Evolutionary conservation across 2,888 invertebrate species (phyloP).

Genomic region (Ethmia dodecea): DNA sequence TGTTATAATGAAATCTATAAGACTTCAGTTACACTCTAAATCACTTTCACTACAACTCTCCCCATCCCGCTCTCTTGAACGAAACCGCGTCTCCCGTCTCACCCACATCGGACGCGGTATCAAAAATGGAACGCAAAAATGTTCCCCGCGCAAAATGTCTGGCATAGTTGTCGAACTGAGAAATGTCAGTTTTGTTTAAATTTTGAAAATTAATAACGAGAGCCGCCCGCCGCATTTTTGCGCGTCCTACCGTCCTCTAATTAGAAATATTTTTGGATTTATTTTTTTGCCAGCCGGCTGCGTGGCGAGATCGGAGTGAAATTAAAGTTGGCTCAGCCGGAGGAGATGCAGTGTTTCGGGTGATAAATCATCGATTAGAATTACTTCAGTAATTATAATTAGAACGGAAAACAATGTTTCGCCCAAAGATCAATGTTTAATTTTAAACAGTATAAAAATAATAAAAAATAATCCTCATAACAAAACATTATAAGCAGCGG

Average conservation of each 20-base stretch:
- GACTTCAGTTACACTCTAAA: background rate
- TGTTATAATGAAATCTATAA: background rate
- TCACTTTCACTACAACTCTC: conserved; percentile 15
- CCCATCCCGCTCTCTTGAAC: conserved; percentile 21
- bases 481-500: no score
- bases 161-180: conserved; percentile 63
- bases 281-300: conserved; percentile 32
- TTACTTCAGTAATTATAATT: no score
- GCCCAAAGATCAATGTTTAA: no score
- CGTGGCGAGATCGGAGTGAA: conserved; percentile 22
- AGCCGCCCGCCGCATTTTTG: conserved; percentile 45
- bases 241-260: conserved; percentile 50
- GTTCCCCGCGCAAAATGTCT: conserved; percentile 50
- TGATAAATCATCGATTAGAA: no score
- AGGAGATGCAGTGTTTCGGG: no score
- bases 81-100: conserved; percentile 18
- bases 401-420: no score
- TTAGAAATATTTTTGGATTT: conserved; percentile 71
- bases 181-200: conserved; percentile 71
- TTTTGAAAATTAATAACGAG: conserved; percentile 71
- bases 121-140: conserved; percentile 53
- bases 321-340: conserved; percentile 27
- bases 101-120: conserved; percentile 24
- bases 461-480: no score
- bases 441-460: no score